A percentile compares a stretch with the other conserved stretches of the same genome.
Evolutionary conservation across 1,140 invertebrate species (phyloP).

Genomic region (Spodoptera frugiperda): DNA sequence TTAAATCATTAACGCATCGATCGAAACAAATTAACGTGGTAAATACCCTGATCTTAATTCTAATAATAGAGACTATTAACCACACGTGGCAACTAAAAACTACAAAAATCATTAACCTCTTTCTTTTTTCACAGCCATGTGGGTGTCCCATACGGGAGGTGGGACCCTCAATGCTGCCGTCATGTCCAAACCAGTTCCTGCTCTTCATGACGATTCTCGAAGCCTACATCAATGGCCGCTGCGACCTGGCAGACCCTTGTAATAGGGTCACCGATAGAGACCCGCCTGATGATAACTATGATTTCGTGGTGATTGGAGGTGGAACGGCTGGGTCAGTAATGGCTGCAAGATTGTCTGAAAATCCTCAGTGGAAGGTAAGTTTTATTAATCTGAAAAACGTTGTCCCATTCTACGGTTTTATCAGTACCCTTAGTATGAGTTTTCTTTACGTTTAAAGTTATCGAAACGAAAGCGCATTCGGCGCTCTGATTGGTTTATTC

Average conservation of each 20-base stretch:
- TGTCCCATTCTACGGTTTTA: no score
- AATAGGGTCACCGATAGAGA: constrained; percentile 64
- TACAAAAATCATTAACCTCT: background rate
- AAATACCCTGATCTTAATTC: no score
- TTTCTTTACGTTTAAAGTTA: no score
- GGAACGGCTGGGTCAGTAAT: constrained; percentile 95
- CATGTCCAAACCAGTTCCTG: constrained; percentile 65
- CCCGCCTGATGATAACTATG: constrained; percentile 87
- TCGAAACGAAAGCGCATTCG: no score
- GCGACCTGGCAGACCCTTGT: constrained; percentile 88
- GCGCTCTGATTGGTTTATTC: no score
- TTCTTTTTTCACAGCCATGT: constrained; percentile 61
- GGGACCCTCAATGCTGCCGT: constrained; percentile 62
- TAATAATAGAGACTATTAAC: no score
- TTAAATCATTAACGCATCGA: no score
- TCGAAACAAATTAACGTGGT: no score
- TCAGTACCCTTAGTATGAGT: no score
- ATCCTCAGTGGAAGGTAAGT: constrained; percentile 87
- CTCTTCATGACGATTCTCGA: constrained; percentile 92
- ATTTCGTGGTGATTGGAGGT: constrained; percentile 92
- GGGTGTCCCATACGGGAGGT: constrained; percentile 67
- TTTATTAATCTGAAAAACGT: no score
- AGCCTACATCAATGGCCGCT: constrained; percentile 92
- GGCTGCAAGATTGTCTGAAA: constrained; percentile 89
- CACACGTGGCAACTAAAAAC: no score